A percentile compares a stretch with the other conserved stretches of the same genome.
Evolutionary conservation across 2,797 vertebrate species (phyloP).

Genomic region (Sebastes trivittatus): DNA sequence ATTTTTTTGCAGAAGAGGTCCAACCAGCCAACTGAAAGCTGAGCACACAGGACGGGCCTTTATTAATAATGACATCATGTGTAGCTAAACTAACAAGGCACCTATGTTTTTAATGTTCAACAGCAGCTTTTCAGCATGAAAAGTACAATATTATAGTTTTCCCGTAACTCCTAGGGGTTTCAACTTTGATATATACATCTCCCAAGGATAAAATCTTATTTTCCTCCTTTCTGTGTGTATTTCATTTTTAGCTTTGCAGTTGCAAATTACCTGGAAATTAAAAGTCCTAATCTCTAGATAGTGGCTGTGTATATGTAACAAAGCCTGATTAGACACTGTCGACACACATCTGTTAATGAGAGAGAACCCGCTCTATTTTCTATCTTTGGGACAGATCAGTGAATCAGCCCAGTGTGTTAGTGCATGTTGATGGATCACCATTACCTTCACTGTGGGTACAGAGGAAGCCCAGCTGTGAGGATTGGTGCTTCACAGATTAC

Average conservation of each 20-base stretch:
- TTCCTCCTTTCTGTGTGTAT: neutral
- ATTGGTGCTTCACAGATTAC: constrained; percentile 12
- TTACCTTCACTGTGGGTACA: neutral
- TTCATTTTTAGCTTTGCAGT: neutral
- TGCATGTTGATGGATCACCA: constrained; percentile 16
- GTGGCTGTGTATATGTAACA: neutral
- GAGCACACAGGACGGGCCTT: no score
- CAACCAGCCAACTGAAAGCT: no score
- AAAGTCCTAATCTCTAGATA: neutral
- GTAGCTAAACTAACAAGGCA: neutral
- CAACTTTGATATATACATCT: neutral
- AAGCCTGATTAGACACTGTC: neutral
- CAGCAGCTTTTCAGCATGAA: neutral
- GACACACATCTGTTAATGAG: constrained; percentile 20
- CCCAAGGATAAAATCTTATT: neutral
- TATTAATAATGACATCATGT: no score
- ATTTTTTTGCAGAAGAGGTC: no score
- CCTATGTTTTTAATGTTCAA: neutral
- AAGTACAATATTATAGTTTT: neutral
- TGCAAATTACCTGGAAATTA: neutral
- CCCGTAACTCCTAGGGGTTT: rapidly evolving
- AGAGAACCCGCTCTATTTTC: constrained; percentile 18
- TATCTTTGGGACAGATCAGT: constrained; percentile 6
- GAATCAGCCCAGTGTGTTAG: neutral
- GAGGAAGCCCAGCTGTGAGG: neutral